Conservation (phyloP, 1,140 invertebrate species). For the Stegodyphus dumicola region DNA sequence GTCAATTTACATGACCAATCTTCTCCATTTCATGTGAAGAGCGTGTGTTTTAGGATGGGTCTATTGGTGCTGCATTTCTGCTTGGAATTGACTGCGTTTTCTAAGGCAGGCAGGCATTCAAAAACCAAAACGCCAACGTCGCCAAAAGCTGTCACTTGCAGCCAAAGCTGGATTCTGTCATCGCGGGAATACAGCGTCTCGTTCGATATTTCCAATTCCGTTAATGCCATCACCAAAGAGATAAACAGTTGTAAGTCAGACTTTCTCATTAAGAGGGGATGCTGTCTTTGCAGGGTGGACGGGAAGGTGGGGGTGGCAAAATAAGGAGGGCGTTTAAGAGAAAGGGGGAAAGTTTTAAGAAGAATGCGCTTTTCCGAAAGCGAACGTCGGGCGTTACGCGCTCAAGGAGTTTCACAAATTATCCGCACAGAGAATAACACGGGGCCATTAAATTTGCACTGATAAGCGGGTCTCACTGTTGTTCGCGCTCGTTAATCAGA, state of each 20-base stretch:
- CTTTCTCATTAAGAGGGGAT: constrained; percentile 58
- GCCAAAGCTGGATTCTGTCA: constrained; percentile 50
- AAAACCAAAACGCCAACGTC: constrained; percentile 12
- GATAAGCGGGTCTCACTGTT: constrained; percentile 48
- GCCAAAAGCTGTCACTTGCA: constrained; percentile 45
- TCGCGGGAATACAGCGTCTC: constrained; percentile 20
- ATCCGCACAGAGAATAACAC: constrained; percentile 56
- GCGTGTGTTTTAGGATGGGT: too few relatives aligned
- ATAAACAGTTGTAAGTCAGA: constrained; percentile 60
- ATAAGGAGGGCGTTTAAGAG: constrained; percentile 32
- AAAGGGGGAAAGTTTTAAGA: constrained; percentile 42
- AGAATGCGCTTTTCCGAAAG: constrained; percentile 29
- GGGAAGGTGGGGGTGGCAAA: constrained; percentile 12
- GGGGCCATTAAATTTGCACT: constrained; percentile 60
- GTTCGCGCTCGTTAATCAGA: constrained; percentile 52
- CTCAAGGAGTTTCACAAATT: constrained; percentile 54
- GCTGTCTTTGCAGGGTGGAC: constrained; percentile 22
- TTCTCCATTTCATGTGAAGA: too few relatives aligned
- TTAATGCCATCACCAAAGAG: constrained; percentile 60
- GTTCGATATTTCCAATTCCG: constrained; percentile 60
- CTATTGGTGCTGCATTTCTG: too few relatives aligned
- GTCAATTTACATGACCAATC: too few relatives aligned
- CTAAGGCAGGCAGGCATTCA: neutral
- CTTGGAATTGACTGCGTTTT: neutral
- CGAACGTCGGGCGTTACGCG: neutral